These are phyloP conservation scores for Clistopyga incitator DNA, from an alignment of 2,888 invertebrate genomes.

Conservation along the genomic window DNA sequence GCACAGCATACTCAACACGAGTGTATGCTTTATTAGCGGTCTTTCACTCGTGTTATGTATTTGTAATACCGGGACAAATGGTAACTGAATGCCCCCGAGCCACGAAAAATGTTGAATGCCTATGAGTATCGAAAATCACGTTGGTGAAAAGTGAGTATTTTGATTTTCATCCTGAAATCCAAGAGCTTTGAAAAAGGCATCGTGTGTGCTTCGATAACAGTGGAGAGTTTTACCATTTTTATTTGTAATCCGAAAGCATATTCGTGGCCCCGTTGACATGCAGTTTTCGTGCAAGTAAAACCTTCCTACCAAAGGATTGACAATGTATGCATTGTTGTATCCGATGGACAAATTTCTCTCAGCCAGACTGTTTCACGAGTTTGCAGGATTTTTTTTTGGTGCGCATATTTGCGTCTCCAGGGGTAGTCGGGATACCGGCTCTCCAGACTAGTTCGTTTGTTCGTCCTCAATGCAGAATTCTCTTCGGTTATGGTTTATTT, in stretches of 20 bases:
- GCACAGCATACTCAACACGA: slow-evolving; percentile 3
- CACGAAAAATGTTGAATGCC: too few relatives aligned
- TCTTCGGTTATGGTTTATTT: not conserved
- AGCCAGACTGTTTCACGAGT: not conserved
- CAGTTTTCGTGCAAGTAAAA: not conserved
- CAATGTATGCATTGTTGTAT: slow-evolving; percentile 27
- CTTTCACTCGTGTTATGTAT: not conserved
- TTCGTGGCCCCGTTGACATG: not conserved
- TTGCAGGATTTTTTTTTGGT: slow-evolving; percentile 8
- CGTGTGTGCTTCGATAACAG: not conserved
- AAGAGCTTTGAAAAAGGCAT: too few relatives aligned
- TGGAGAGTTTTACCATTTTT: slow-evolving; percentile 10
- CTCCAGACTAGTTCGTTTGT: slow-evolving; percentile 45
- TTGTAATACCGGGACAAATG: not conserved
- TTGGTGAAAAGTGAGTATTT: not conserved
- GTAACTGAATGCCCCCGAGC: too few relatives aligned
- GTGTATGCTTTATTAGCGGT: slow-evolving; percentile 3
- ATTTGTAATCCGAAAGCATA: slow-evolving; percentile 25
- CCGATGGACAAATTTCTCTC: slow-evolving; percentile 35
- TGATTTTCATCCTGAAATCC: not conserved
- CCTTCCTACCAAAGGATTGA: slow-evolving; percentile 10
- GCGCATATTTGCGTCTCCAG: slow-evolving; percentile 37
- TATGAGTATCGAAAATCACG: not conserved
- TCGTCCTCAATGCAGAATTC: slow-evolving; percentile 29
- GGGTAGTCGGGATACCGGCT: slow-evolving; percentile 26